A percentile compares a stretch with the other conserved stretches of the same genome.
These are phyloP conservation scores for Priocnemis perturbator DNA, from an alignment of 2,888 invertebrate species.

Conservation along the genomic window DNA sequence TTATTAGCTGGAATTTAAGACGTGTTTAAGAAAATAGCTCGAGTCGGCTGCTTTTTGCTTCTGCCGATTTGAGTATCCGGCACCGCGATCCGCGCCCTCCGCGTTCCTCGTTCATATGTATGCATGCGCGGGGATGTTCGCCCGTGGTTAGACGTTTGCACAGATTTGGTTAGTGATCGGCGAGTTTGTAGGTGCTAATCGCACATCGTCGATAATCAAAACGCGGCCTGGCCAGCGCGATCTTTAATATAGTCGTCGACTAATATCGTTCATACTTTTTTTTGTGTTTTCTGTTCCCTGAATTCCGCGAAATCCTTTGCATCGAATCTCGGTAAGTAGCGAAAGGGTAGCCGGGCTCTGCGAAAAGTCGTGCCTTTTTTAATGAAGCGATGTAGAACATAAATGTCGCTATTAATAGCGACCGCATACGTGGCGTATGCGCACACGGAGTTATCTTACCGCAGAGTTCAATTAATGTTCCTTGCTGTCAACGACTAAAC, in stretches of 20 bases:
- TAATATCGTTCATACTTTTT: too few relatives aligned
- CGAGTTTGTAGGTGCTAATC: too few relatives aligned
- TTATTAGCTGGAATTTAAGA: slow-evolving; percentile 74
- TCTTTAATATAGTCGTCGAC: too few relatives aligned
- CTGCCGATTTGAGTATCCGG: slow-evolving; percentile 44
- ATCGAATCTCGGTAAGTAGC: too few relatives aligned
- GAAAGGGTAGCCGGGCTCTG: too few relatives aligned
- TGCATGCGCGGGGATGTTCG: neutral
- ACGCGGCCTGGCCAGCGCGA: too few relatives aligned
- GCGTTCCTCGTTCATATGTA: neutral
- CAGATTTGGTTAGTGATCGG: too few relatives aligned
- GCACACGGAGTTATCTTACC: neutral
- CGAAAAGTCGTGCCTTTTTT: neutral
- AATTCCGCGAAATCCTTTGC: too few relatives aligned
- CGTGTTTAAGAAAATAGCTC: slow-evolving; percentile 74
- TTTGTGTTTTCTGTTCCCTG: too few relatives aligned
- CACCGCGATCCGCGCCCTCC: slow-evolving; percentile 11
- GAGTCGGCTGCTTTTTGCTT: slow-evolving; percentile 54
- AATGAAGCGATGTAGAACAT: neutral
- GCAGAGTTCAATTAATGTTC: slow-evolving; percentile 37
- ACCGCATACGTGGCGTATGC: too few relatives aligned
- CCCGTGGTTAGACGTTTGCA: too few relatives aligned
- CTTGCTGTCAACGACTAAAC: slow-evolving; percentile 29
- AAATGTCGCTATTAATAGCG: neutral
- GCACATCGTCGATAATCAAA: too few relatives aligned